Percentiles rank a stretch among this genome's conserved stretches.
Evolutionary conservation across 2,113 vertebrate species (phyloP).

Genomic region (Equus quagga): DNA sequence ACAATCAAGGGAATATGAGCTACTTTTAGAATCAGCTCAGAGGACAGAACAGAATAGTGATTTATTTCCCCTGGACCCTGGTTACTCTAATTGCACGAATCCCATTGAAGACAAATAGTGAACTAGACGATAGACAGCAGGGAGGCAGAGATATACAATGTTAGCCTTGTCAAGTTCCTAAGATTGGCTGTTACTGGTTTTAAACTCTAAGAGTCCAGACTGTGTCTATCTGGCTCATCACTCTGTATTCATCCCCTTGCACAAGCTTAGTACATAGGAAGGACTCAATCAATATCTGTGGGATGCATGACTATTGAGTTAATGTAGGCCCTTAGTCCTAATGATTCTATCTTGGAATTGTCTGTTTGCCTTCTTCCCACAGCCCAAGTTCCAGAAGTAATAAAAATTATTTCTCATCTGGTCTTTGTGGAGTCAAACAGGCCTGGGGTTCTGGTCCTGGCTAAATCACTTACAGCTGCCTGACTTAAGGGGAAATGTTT

Average conservation of each 20-base stretch:
- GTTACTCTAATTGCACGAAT: background rate
- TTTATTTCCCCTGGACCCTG: background rate
- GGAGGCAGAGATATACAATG: background rate
- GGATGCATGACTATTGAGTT: background rate
- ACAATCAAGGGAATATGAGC: background rate
- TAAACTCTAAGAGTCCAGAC: background rate
- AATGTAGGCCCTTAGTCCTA: background rate
- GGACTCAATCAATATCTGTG: background rate
- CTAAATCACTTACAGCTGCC: background rate
- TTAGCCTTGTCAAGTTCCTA: background rate
- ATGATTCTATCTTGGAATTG: background rate
- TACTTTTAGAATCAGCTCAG: conserved; percentile 15
- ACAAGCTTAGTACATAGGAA: background rate
- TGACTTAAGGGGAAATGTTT: conserved; percentile 50
- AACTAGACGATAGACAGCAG: background rate
- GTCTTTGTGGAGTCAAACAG: background rate
- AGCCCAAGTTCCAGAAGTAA: conserved; percentile 31
- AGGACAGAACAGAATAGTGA: background rate
- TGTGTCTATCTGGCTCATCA: background rate
- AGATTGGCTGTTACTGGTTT: background rate
- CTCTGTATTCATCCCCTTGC: background rate
- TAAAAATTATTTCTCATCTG: conserved; percentile 19
- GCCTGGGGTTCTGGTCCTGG: background rate
- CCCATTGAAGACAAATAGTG: background rate
- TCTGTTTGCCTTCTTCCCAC: background rate